Conservation (phyloP, 2,797 vertebrate genomes). For the Falco berigora region DNA sequence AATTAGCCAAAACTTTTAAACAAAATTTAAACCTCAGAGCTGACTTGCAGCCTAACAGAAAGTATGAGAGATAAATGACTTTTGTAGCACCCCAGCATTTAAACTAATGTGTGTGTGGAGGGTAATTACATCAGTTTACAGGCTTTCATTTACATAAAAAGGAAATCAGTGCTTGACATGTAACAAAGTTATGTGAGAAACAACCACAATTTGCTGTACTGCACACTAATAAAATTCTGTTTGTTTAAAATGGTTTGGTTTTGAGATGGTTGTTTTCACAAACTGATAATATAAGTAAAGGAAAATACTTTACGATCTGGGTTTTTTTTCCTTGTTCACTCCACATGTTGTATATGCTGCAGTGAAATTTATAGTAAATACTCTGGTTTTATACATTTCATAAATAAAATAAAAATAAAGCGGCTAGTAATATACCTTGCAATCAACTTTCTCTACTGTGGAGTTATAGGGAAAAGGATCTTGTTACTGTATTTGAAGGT, state of each 20-base stretch:
- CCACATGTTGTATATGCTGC: background rate
- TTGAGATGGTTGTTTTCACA: background rate
- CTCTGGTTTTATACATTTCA: background rate
- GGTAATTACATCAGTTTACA: conserved; percentile 39
- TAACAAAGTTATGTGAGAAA: background rate
- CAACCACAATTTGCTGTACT: background rate
- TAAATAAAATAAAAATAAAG: background rate
- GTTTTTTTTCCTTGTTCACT: background rate
- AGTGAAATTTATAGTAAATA: background rate
- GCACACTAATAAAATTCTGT: background rate
- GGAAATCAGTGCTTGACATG: conserved; percentile 36
- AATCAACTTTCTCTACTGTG: background rate
- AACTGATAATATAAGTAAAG: background rate
- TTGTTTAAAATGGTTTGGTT: background rate
- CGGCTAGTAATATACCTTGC: background rate
- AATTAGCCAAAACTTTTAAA: conserved; percentile 68
- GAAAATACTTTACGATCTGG: background rate
- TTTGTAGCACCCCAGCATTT: conserved; percentile 59
- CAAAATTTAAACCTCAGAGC: conserved; percentile 43
- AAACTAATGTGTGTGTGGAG: conserved; percentile 51
- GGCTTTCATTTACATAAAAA: conserved; percentile 54
- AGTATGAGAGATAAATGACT: conserved; percentile 69
- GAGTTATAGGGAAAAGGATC: background rate
- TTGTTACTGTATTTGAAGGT: background rate
- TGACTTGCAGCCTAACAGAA: conserved; percentile 61